These are phyloP conservation scores for Theretra japonica DNA, from an alignment of 2,888 invertebrate species.

Conservation along the genomic window DNA sequence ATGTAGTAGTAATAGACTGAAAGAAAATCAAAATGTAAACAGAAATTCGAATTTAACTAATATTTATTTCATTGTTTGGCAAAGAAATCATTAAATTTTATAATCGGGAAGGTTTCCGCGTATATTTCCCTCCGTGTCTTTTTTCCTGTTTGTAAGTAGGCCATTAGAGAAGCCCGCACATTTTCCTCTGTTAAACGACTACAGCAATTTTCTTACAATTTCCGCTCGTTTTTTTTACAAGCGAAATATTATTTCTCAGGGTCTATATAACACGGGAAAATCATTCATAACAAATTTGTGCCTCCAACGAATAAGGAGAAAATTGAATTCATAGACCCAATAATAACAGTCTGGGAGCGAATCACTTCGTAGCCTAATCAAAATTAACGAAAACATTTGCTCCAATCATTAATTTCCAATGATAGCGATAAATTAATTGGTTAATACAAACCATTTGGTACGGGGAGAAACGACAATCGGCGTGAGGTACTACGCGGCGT, in stretches of 20 bases:
- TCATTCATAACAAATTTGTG: not conserved
- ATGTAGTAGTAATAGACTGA: no score
- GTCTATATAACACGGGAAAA: not conserved
- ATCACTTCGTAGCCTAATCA: conserved; percentile 33
- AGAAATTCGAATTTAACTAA: not conserved
- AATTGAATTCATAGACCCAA: not conserved
- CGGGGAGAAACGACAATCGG: conserved; percentile 25
- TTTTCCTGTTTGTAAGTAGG: conserved; percentile 3
- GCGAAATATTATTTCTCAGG: not conserved
- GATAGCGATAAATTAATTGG: conserved; percentile 40
- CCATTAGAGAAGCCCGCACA: conserved; percentile 3
- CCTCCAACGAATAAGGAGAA: not conserved
- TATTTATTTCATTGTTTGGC: not conserved
- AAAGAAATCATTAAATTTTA: not conserved
- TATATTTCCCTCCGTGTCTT: not conserved
- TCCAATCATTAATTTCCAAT: conserved; percentile 32
- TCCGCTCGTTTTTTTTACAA: not conserved
- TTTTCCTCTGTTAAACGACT: not conserved
- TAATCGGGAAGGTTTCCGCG: not conserved
- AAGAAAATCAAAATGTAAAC: not conserved
- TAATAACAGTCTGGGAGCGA: not conserved
- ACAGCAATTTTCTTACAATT: not conserved
- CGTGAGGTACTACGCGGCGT: conserved; percentile 46
- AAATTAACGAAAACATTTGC: conserved; percentile 41
- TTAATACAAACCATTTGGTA: conserved; percentile 29